Percentiles rank a stretch among this genome's conserved stretches.
Conservation (phyloP, 2,113 vertebrate genomes). For the Bubo scandiacus region DNA sequence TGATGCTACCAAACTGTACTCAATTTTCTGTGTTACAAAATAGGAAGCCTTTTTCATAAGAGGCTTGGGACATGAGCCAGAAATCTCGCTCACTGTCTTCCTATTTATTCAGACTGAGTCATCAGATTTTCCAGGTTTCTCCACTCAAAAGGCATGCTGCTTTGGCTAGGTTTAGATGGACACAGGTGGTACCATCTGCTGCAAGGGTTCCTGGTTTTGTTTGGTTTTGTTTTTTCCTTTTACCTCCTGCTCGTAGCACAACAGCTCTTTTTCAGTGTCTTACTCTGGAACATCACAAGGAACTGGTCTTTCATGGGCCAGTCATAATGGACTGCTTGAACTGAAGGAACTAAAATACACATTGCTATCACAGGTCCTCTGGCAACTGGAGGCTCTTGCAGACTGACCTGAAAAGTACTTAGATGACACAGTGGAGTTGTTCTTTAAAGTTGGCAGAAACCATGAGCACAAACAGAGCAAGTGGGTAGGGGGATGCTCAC, state of each 20-base stretch:
- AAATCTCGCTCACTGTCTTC: constrained; percentile 10
- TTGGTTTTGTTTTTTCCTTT: constrained; percentile 12
- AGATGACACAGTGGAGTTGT: not conserved
- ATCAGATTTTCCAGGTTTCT: constrained; percentile 44
- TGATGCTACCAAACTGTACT: not conserved
- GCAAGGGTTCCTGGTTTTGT: not conserved
- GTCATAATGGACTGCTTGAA: not conserved
- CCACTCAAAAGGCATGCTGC: not conserved
- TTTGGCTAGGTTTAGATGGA: constrained; percentile 27
- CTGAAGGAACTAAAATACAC: not conserved
- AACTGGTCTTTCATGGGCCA: not conserved
- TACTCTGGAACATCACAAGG: not conserved
- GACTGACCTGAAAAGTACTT: not conserved
- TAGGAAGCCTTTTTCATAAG: not conserved
- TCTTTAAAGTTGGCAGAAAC: not conserved
- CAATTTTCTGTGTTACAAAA: constrained; percentile 14
- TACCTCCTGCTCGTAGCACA: not conserved
- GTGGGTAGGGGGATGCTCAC: not conserved
- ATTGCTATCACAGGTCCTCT: not conserved
- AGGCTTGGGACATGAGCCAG: constrained; percentile 12
- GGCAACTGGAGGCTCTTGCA: not conserved
- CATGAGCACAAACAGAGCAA: not conserved
- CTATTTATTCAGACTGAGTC: constrained; percentile 23
- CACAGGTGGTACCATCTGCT: constrained; percentile 21
- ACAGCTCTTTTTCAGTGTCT: constrained; percentile 38